Conservation (phyloP, 2,888 invertebrate genomes). For the Sympetrum striolatum region DNA sequence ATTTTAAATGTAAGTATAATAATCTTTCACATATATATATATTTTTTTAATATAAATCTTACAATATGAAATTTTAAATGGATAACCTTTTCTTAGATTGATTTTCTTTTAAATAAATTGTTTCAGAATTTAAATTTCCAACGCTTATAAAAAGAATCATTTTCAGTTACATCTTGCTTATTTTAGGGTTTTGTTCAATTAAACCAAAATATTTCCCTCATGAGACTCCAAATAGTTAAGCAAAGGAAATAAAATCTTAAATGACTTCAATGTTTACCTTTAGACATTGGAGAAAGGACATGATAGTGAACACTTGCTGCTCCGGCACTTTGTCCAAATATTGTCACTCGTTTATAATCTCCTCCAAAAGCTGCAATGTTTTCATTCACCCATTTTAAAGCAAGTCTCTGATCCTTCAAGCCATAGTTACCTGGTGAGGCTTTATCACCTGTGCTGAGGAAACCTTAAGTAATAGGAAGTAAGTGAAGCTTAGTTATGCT, state of each 20-base stretch:
- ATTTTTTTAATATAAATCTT: too few relatives aligned
- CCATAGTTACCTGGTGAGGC: slow-evolving; percentile 73
- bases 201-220: too few relatives aligned
- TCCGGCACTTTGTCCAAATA: slow-evolving; percentile 76
- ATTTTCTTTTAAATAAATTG: too few relatives aligned
- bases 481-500: background rate
- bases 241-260: background rate
- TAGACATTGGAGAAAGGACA: slow-evolving; percentile 69
- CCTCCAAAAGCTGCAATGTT: slow-evolving; percentile 70
- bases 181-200: too few relatives aligned
- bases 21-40: too few relatives aligned
- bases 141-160: too few relatives aligned
- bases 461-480: slow-evolving; percentile 61
- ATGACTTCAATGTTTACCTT: slow-evolving; percentile 57
- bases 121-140: too few relatives aligned
- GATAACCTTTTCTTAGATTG: too few relatives aligned
- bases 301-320: slow-evolving; percentile 73
- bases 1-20: too few relatives aligned
- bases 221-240: too few relatives aligned
- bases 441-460: slow-evolving; percentile 70
- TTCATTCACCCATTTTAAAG: slow-evolving; percentile 69
- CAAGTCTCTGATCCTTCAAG: slow-evolving; percentile 70
- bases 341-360: slow-evolving; percentile 68
- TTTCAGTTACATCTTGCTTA: too few relatives aligned
- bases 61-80: too few relatives aligned